Base-by-base conservation (phyloP, 2,797 vertebrate species). In the Aeoliscus strigatus region DNA sequence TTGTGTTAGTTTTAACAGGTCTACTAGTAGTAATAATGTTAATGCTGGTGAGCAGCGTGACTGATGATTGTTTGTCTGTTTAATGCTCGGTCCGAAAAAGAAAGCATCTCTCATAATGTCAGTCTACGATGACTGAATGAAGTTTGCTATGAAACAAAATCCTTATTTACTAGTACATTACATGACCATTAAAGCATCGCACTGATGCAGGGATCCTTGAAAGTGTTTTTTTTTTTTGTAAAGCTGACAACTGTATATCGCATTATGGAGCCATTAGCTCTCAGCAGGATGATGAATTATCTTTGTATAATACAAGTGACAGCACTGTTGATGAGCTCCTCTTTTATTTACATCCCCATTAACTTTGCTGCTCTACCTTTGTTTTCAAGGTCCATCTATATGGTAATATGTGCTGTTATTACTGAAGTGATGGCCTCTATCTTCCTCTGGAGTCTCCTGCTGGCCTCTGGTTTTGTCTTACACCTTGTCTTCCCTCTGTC, bases 271-370 rank as follows among this genome's bases (percentile, higher is more conserved):
- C 42, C 70, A 68, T 79, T 80, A 78, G 55, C 42, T 53, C 46
- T 27, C 13, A 51, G 53, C 61, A 57, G 49, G 36, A 62, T 63
- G 76, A 83, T 77, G 50, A 77, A 75, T 69, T 46, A 55, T 73
- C 50, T 65, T 9, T 8, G 48, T 11, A 16, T 46, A 51, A 48
- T 43, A 26, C 29, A 26, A 59, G 60, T 66, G 76, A 69, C 66
- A 41, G 63, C 33, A 1, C 9, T 15, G 27, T 63, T 66, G 60
- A 76, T 63, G 50, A 23, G 25, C 60, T 34, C 49, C 39, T 55
- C 40, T 47, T 79, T 75, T 83, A 79, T 77, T 82, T 80, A 80
- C 67, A 57, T 59, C 52, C 40, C 32, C 52, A 64, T 69, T 62
- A 73, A 26, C 47, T 42, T 37, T 47, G 25, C 43, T 31, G 21